phyloP scores from a whole-genome alignment of 1,140 invertebrate species.

The Apolygus lucorum region DNA sequence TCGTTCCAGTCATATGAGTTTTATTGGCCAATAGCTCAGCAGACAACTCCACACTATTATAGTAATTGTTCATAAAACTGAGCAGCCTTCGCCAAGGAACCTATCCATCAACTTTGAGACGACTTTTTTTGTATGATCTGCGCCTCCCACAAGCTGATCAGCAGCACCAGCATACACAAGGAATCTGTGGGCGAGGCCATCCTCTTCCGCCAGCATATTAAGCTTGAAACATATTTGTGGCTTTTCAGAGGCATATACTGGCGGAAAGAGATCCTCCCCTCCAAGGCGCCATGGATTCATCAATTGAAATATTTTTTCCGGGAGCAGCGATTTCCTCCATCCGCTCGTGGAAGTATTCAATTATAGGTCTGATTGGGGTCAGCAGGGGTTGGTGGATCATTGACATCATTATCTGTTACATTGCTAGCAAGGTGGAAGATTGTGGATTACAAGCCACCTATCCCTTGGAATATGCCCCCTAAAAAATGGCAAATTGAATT shows the following conservation, averaged over 20 bases:
- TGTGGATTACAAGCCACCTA: no score
- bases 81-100: background rate
- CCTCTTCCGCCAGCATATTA: no score
- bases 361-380: background rate
- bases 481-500: background rate
- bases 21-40: slow-evolving; percentile 20
- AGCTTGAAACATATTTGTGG: background rate
- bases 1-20: slow-evolving; percentile 29
- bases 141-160: background rate
- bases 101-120: background rate
- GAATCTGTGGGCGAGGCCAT: background rate
- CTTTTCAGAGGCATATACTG: background rate
- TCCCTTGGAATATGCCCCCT: no score
- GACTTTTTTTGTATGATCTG: background rate
- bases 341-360: background rate
- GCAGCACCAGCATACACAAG: background rate
- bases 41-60: slow-evolving; percentile 23
- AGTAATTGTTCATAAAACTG: slow-evolving; percentile 20
- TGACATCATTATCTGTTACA: no score
- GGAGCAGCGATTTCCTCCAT: background rate
- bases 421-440: background rate
- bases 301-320: background rate
- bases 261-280: background rate
- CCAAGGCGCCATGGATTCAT: background rate
- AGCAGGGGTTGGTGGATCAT: background rate